Evolutionary conservation across 2,888 invertebrate species (phyloP).

Genomic region (Platypus cylindrus): DNA sequence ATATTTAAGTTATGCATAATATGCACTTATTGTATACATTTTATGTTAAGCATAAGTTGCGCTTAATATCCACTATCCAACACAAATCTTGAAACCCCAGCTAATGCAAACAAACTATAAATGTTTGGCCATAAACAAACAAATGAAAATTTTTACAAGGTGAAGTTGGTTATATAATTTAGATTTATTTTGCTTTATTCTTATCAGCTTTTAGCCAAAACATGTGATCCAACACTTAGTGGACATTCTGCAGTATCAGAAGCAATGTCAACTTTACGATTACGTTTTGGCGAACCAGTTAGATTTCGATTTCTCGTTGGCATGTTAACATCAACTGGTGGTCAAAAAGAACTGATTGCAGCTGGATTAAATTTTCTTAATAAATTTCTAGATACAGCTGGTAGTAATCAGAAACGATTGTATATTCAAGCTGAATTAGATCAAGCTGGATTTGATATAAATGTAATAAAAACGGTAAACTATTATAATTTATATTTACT

Average conservation of each 20-base stretch:
- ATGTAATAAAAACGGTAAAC: constrained; percentile 45
- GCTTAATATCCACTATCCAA: too few species aligned
- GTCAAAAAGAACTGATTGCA: constrained; percentile 56
- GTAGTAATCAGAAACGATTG: constrained; percentile 59
- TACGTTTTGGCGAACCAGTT: constrained; percentile 85
- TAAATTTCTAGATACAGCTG: constrained; percentile 64
- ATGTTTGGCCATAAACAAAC: too few species aligned
- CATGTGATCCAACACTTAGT: constrained; percentile 59
- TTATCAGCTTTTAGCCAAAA: constrained; percentile 66
- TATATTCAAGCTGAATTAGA: constrained; percentile 78
- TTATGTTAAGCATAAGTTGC: too few species aligned
- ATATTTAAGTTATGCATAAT: too few species aligned
- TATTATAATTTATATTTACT: too few species aligned
- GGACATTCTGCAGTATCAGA: constrained; percentile 83
- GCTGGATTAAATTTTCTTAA: constrained; percentile 78
- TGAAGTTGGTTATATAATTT: not conserved
- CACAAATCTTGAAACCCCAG: too few species aligned
- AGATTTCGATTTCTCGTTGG: constrained; percentile 83
- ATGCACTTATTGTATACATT: too few species aligned
- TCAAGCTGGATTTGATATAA: constrained; percentile 65
- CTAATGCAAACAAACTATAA: too few species aligned
- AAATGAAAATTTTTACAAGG: too few species aligned
- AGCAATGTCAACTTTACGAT: constrained; percentile 74
- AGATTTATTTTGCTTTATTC: too few species aligned
- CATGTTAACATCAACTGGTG: constrained; percentile 68